These are phyloP conservation scores for Myocastor coypus DNA, from an alignment of 2,113 vertebrate species.

Conservation along the genomic window DNA sequence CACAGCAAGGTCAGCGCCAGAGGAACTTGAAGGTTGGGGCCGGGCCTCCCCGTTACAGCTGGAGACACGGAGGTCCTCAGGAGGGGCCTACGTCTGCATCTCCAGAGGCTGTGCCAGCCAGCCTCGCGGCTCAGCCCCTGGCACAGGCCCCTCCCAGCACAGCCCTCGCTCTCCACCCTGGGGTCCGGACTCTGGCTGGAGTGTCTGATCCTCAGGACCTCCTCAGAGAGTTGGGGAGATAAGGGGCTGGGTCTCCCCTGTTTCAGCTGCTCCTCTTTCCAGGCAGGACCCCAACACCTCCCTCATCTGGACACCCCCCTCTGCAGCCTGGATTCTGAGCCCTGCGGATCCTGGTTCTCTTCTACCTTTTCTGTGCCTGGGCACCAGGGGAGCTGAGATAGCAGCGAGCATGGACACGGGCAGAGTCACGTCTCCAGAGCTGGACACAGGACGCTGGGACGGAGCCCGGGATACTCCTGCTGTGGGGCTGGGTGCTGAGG, in stretches of 20 bases:
- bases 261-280: neutral
- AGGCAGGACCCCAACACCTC: neutral
- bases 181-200: too few relatives aligned
- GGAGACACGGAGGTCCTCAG: neutral
- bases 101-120: too few relatives aligned
- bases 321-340: neutral
- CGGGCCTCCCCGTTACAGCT: neutral
- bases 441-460: neutral
- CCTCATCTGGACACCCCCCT: too few relatives aligned
- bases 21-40: neutral
- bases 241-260: neutral
- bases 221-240: neutral
- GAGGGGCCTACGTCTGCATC: neutral
- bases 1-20: neutral
- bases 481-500: fast-evolving
- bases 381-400: neutral
- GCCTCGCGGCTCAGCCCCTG: neutral
- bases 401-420: neutral
- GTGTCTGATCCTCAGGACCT: too few relatives aligned
- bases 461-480: neutral
- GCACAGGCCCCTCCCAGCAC: fast-evolving
- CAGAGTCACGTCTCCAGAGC: neutral
- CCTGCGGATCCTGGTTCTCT: fast-evolving
- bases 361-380: fast-evolving
- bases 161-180: neutral